Evolutionary conservation across 2,113 vertebrate genomes (phyloP).

Genomic region (Rattus rattus): DNA sequence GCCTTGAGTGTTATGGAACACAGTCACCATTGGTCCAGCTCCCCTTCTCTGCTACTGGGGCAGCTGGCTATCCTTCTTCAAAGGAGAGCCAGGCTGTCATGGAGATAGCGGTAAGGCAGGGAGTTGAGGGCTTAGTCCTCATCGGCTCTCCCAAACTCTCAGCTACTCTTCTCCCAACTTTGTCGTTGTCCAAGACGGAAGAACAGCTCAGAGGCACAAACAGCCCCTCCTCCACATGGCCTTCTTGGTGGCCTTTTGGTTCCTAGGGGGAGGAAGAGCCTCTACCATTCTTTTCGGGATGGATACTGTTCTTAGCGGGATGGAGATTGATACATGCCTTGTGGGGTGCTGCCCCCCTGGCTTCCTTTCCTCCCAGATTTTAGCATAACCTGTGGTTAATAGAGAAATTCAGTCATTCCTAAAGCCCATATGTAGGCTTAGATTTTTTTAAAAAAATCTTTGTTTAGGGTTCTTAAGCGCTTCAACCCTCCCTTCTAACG

Average conservation of each 20-base stretch:
- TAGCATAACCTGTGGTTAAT: background rate
- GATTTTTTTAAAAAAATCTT: no score
- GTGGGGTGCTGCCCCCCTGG: background rate
- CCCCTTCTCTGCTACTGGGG: background rate
- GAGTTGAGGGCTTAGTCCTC: background rate
- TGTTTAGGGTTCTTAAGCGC: no score
- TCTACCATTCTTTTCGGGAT: background rate
- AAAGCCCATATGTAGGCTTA: background rate
- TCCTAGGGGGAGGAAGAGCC: background rate
- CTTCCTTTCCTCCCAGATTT: background rate
- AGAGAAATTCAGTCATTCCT: background rate
- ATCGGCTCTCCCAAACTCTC: background rate
- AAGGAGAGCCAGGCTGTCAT: background rate
- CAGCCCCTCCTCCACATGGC: background rate
- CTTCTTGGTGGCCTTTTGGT: background rate
- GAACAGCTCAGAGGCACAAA: background rate
- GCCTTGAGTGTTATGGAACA: background rate
- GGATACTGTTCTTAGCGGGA: background rate
- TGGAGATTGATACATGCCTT: background rate
- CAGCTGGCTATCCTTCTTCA: background rate
- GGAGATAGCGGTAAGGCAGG: background rate
- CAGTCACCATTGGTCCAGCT: background rate
- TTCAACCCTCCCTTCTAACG: no score
- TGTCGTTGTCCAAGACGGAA: background rate
- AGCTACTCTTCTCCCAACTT: background rate